Conservation (phyloP, 1,140 invertebrate species). For the Calosoma granatense region DNA sequence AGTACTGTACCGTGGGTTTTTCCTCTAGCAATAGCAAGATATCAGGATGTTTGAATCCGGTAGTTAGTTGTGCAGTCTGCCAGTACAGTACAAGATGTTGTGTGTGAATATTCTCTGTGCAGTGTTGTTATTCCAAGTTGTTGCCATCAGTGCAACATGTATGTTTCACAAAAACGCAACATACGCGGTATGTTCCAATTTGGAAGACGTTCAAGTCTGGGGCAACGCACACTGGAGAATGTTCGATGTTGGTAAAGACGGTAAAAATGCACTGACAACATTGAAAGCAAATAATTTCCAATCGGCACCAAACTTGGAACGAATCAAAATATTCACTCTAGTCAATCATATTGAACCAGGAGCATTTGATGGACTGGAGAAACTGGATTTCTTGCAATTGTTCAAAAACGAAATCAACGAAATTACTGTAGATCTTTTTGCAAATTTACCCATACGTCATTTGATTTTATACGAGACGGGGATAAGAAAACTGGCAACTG, state of each 20-base stretch:
- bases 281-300: background rate
- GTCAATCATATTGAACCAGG: background rate
- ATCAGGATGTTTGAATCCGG: no score
- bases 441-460: conserved; percentile 5
- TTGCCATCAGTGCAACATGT: background rate
- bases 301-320: background rate
- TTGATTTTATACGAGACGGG: background rate
- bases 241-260: background rate
- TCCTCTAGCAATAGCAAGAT: no score
- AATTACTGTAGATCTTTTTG: background rate
- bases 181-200: background rate
- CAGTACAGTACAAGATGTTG: no score
- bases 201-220: background rate
- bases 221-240: background rate
- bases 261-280: background rate
- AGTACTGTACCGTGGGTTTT: no score
- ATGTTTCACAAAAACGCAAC: background rate
- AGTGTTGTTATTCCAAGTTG: no score
- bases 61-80: no score
- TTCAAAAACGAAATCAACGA: background rate
- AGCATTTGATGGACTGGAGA: background rate
- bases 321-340: background rate
- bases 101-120: no score
- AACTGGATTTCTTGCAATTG: conserved; percentile 1
- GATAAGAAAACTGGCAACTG: background rate